Percentiles rank a stretch among this genome's conserved stretches.
Evolutionary conservation across 2,888 invertebrate genomes (phyloP).

Genomic region (Gnatocerus cornutus): DNA sequence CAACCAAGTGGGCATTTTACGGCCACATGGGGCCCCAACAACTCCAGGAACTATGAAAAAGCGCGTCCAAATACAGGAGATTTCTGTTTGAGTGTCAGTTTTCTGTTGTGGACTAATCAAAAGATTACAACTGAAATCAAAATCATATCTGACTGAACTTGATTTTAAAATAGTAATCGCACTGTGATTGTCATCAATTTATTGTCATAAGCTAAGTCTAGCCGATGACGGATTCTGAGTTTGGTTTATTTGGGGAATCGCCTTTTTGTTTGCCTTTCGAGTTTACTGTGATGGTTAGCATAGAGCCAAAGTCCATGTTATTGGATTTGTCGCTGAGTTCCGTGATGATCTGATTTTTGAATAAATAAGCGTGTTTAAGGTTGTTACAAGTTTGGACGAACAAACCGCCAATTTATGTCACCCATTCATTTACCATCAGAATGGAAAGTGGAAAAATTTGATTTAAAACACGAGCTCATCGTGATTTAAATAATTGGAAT

Average conservation of each 20-base stretch:
- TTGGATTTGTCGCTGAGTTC: background rate
- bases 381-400: background rate
- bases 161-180: conserved; percentile 59
- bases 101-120: conserved; percentile 50
- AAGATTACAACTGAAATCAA: conserved; percentile 53
- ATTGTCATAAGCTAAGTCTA: conserved; percentile 45
- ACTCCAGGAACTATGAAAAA: conserved; percentile 88
- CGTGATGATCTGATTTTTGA: conserved; percentile 11
- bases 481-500: too few species aligned
- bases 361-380: background rate
- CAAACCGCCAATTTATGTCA: background rate
- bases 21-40: conserved; percentile 76
- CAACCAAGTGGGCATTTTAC: conserved; percentile 76
- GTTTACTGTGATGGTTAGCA: conserved; percentile 29
- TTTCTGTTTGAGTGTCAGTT: conserved; percentile 82
- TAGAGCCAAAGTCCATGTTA: conserved; percentile 2
- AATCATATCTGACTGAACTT: conserved; percentile 57
- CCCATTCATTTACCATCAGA: too few species aligned
- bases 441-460: too few species aligned
- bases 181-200: conserved; percentile 63
- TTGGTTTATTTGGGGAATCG: conserved; percentile 11
- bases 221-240: conserved; percentile 17
- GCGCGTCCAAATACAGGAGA: conserved; percentile 93
- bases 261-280: conserved; percentile 23
- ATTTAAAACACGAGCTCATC: too few species aligned